These are phyloP conservation scores for Drosophila meridiana DNA, from an alignment of 2,888 invertebrate genomes.

Conservation along the genomic window DNA sequence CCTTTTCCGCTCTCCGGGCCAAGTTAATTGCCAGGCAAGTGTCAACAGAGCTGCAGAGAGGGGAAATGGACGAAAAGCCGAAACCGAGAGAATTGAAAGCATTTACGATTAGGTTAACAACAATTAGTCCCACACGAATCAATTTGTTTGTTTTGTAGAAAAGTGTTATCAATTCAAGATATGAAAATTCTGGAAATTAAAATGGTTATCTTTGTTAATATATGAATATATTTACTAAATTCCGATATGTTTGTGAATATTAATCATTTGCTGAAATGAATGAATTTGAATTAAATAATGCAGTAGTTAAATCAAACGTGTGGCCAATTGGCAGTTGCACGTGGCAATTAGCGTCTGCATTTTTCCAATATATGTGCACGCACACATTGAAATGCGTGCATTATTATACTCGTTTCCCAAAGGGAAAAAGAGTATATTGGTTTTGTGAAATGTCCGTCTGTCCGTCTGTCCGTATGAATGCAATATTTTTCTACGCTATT, in stretches of 20 bases:
- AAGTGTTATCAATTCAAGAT: background rate
- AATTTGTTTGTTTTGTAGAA: background rate
- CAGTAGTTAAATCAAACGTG: background rate
- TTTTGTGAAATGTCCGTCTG: too few species aligned
- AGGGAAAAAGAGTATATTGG: too few species aligned
- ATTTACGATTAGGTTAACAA: conserved; percentile 72
- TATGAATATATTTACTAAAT: too few species aligned
- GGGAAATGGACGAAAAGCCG: background rate
- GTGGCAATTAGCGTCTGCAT: background rate
- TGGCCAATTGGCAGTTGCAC: background rate
- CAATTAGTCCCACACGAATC: conserved; percentile 63
- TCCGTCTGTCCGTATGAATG: too few species aligned
- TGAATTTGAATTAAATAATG: background rate
- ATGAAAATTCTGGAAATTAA: background rate
- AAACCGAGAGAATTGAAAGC: conserved; percentile 54
- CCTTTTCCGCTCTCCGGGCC: conserved; percentile 30
- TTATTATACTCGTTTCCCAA: too few species aligned
- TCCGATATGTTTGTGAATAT: background rate
- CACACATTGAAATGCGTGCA: background rate
- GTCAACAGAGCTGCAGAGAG: conserved; percentile 65
- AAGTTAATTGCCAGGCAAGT: conserved; percentile 77
- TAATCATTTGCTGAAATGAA: background rate
- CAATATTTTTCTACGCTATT: too few species aligned
- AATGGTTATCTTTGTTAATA: too few species aligned
- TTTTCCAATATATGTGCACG: background rate